Percentiles rank a stretch among this genome's conserved stretches.
Evolutionary conservation across 92 coral and sea anemone genomes (phyloP).

Genomic region (Paragorgia papillata): DNA sequence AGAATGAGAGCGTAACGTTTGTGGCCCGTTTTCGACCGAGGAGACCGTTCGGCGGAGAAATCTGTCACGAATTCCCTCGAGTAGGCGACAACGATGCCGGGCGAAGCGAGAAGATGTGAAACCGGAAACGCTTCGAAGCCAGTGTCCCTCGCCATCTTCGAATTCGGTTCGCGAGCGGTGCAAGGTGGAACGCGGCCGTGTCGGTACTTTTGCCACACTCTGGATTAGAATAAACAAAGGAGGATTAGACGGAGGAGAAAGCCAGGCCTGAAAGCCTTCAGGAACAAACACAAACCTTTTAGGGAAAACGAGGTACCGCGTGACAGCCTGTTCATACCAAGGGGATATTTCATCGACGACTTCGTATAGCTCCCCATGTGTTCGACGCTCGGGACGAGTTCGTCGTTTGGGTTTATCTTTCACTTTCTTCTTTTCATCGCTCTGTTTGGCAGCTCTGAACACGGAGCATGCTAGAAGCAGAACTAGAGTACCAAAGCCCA

Average conservation of each 20-base stretch:
- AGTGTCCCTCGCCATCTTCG: constrained; percentile 45
- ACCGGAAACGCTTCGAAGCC: constrained; percentile 82
- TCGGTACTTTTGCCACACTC: constrained; percentile 80
- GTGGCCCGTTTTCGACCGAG: constrained; percentile 34
- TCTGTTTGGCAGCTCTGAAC: background rate
- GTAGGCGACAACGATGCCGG: constrained; percentile 83
- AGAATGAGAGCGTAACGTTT: constrained; percentile 84
- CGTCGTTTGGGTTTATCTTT: background rate
- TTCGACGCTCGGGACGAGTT: background rate
- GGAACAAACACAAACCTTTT: constrained; percentile 38
- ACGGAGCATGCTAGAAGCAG: constrained; percentile 24
- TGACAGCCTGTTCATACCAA: constrained; percentile 3
- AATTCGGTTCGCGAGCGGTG: constrained; percentile 49
- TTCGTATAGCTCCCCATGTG: background rate
- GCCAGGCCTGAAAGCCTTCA: background rate
- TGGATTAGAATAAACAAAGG: constrained; percentile 29
- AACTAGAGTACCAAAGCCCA: constrained; percentile 11
- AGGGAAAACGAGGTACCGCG: constrained; percentile 32
- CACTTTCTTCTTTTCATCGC: background rate
- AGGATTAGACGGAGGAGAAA: background rate
- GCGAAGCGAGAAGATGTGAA: constrained; percentile 71
- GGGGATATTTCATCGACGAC: background rate
- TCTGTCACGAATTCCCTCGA: constrained; percentile 79
- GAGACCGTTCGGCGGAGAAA: constrained; percentile 59
- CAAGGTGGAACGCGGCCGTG: constrained; percentile 86